These are phyloP conservation scores for Papilio demoleus DNA, from an alignment of 2,888 invertebrate species.

Conservation along the genomic window DNA sequence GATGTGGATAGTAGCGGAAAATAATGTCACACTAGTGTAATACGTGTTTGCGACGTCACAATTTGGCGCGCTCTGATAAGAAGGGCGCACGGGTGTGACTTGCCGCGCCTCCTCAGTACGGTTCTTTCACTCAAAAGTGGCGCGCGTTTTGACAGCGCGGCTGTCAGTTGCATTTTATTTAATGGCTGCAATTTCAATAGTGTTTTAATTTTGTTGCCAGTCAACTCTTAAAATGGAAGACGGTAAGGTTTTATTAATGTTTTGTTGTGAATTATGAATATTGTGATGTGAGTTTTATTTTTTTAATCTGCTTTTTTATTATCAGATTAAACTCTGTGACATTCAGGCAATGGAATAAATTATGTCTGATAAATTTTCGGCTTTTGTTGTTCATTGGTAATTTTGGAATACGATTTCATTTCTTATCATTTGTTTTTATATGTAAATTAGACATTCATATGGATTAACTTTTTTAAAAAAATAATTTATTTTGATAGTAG, in stretches of 20 bases:
- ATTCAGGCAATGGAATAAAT: neutral
- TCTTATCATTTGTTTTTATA: conserved; percentile 6
- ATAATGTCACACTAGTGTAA: conserved; percentile 18
- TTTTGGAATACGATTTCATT: neutral
- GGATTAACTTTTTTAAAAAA: too few species aligned
- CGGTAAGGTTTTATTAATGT: conserved; percentile 50
- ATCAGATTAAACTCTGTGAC: conserved; percentile 15
- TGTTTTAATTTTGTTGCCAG: conserved; percentile 41
- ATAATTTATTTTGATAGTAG: too few species aligned
- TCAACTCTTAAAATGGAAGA: conserved; percentile 50
- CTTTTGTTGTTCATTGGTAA: conserved; percentile 2
- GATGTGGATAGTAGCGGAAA: too few species aligned
- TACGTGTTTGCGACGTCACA: conserved; percentile 45
- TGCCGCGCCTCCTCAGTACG: conserved; percentile 62
- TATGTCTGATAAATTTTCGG: conserved; percentile 15
- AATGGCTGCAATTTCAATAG: conserved; percentile 1
- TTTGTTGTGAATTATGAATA: neutral
- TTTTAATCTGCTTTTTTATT: conserved; percentile 18
- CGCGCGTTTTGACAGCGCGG: conserved; percentile 46
- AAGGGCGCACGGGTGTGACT: conserved; percentile 56
- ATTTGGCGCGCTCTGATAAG: conserved; percentile 52
- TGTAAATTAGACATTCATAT: neutral
- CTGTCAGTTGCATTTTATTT: conserved; percentile 38
- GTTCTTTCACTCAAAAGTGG: conserved; percentile 51
- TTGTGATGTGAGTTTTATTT: conserved; percentile 23